A percentile compares a stretch with the other conserved stretches of the same genome.
These are phyloP conservation scores for Xiphorhynchus elegans DNA, from an alignment of 2,113 vertebrate species.

Conservation along the genomic window DNA sequence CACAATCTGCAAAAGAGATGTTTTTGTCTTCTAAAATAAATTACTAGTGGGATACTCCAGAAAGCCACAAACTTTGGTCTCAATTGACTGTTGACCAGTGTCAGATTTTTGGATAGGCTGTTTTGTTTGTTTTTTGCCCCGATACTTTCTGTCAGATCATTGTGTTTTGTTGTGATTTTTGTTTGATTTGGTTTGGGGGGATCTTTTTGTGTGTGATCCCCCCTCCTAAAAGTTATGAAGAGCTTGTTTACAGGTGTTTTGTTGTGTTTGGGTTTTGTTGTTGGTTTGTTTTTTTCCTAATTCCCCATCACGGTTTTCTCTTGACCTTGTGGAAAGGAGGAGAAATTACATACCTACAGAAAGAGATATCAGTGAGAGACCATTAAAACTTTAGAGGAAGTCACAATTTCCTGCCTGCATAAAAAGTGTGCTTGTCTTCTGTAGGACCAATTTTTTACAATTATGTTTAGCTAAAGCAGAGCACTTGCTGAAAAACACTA, in stretches of 20 bases:
- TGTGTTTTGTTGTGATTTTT: background rate
- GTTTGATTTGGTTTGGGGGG: background rate
- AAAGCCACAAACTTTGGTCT: background rate
- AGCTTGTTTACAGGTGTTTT: background rate
- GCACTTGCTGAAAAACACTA: background rate
- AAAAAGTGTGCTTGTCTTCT: background rate
- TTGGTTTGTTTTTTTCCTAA: background rate
- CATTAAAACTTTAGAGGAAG: background rate
- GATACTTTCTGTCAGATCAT: background rate
- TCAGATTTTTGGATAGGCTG: background rate
- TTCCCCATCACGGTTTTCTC: background rate
- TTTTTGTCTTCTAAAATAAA: background rate
- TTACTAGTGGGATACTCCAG: background rate
- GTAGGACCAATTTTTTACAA: background rate
- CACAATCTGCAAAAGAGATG: background rate
- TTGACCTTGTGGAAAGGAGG: background rate
- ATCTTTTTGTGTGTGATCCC: background rate
- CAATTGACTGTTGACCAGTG: background rate
- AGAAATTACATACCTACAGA: background rate
- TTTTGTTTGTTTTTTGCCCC: background rate
- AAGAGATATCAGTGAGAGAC: background rate
- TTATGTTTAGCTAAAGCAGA: background rate
- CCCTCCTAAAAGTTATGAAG: background rate
- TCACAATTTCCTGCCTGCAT: background rate
- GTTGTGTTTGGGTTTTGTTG: background rate